Percentiles rank a stretch among this genome's conserved stretches.
phyloP scores from a whole-genome alignment of 1,140 invertebrate genomes.

The Pseudomyrmex flavicornis region DNA sequence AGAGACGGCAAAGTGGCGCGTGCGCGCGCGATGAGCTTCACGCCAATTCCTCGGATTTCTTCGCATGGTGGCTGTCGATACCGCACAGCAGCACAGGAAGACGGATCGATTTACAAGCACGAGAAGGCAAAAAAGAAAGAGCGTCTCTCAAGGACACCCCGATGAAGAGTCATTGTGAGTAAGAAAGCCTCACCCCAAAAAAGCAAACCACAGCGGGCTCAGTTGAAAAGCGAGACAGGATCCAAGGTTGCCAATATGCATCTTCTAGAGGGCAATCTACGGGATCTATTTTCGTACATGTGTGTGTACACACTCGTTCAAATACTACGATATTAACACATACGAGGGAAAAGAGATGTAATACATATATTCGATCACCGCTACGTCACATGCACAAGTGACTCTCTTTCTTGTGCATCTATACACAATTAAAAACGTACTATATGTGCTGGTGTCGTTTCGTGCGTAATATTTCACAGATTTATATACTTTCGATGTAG shows the following conservation, averaged over 20 bases:
- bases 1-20: not conserved
- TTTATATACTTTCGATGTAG: not conserved
- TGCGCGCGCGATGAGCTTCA: not conserved
- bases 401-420: conserved; percentile 23
- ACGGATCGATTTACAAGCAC: conserved; percentile 15
- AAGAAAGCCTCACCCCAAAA: conserved; percentile 68
- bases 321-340: conserved; percentile 60
- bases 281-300: conserved; percentile 30
- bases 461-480: not conserved
- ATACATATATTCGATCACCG: conserved; percentile 20
- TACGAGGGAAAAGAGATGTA: conserved; percentile 46
- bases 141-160: not conserved
- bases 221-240: conserved; percentile 83
- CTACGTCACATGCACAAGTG: conserved; percentile 65
- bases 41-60: conserved; percentile 12
- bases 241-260: conserved; percentile 84
- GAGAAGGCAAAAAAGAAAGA: not conserved
- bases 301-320: conserved; percentile 44
- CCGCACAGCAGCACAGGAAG: not conserved
- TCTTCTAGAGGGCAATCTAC: conserved; percentile 69
- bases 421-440: conserved; percentile 14
- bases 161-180: conserved; percentile 37
- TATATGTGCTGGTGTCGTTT: conserved; percentile 23
- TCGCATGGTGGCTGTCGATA: conserved; percentile 2
- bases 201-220: conserved; percentile 78